Conservation (phyloP, 2,888 invertebrate species). For the Gryllus longicercus region DNA sequence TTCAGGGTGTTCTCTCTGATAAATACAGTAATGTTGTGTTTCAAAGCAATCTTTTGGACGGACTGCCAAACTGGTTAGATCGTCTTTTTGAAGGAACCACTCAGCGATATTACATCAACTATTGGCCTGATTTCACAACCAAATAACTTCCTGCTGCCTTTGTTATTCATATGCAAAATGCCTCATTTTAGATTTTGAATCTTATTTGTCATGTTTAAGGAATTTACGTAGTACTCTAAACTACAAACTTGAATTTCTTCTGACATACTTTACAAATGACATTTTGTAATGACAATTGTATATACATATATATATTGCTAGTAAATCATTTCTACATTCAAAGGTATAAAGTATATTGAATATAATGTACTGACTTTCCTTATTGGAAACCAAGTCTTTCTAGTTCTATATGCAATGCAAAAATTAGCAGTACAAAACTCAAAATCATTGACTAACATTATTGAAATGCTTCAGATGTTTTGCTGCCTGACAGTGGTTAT, state of each 20-base stretch:
- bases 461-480: background rate
- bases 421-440: background rate
- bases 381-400: background rate
- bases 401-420: background rate
- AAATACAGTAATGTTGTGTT: conserved; percentile 53
- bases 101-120: conserved; percentile 91
- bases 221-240: background rate
- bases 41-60: conserved; percentile 80
- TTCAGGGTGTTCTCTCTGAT: conserved; percentile 43
- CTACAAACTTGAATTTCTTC: background rate
- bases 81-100: conserved; percentile 94
- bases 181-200: background rate
- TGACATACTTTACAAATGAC: background rate
- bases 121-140: conserved; percentile 95
- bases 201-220: background rate
- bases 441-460: background rate
- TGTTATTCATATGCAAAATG: conserved; percentile 49
- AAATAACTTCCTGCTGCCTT: conserved; percentile 57
- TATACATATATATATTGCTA: background rate
- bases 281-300: conserved; percentile 4
- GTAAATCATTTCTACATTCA: conserved; percentile 3
- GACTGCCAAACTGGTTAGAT: conserved; percentile 94
- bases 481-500: background rate
- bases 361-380: background rate
- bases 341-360: background rate